phyloP scores from a whole-genome alignment of 2,797 vertebrate genomes.

The Chelmon rostratus region DNA sequence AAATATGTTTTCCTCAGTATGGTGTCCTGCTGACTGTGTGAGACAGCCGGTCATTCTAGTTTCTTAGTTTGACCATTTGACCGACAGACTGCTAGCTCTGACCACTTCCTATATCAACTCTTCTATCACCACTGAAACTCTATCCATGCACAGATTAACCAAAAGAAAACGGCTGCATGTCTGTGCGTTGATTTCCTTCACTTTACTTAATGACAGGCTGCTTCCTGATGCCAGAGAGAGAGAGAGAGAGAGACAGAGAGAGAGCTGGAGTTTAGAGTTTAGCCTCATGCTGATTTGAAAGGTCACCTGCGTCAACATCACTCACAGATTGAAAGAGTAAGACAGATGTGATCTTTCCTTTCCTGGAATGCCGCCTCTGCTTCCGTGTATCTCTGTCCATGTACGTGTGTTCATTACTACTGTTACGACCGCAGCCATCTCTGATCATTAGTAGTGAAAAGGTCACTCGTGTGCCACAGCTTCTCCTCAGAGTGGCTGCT shows the following conservation, averaged over 20 bases:
- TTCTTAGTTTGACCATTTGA: slow-evolving; percentile 20
- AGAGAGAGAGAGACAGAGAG: not conserved
- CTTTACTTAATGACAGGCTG: slow-evolving; percentile 37
- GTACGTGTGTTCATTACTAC: slow-evolving; percentile 39
- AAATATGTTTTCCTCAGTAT: slow-evolving; percentile 16
- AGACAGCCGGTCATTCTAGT: slow-evolving; percentile 39
- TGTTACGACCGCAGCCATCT: slow-evolving; percentile 61
- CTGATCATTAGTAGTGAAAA: slow-evolving; percentile 72
- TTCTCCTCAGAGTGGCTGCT: slow-evolving; percentile 11
- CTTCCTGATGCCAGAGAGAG: slow-evolving; percentile 23
- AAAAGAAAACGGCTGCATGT: slow-evolving; percentile 14
- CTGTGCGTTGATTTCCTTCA: slow-evolving; percentile 40
- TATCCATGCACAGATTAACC: slow-evolving; percentile 30
- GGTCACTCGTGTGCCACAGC: slow-evolving; percentile 59
- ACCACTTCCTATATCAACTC: slow-evolving; percentile 47
- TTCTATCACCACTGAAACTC: slow-evolving; percentile 39
- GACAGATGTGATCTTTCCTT: slow-evolving; percentile 69
- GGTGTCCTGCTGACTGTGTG: slow-evolving; percentile 6
- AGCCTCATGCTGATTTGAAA: slow-evolving; percentile 64
- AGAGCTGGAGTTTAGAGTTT: slow-evolving; percentile 29
- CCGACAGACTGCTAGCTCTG: slow-evolving; percentile 1
- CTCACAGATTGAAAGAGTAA: slow-evolving; percentile 40
- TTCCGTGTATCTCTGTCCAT: slow-evolving; percentile 1
- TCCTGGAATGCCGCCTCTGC: slow-evolving; percentile 21
- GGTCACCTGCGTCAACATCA: slow-evolving; percentile 64